Evolutionary conservation across 2,797 vertebrate species (phyloP).

Genomic region (Cyprinodon diabolis): DNA sequence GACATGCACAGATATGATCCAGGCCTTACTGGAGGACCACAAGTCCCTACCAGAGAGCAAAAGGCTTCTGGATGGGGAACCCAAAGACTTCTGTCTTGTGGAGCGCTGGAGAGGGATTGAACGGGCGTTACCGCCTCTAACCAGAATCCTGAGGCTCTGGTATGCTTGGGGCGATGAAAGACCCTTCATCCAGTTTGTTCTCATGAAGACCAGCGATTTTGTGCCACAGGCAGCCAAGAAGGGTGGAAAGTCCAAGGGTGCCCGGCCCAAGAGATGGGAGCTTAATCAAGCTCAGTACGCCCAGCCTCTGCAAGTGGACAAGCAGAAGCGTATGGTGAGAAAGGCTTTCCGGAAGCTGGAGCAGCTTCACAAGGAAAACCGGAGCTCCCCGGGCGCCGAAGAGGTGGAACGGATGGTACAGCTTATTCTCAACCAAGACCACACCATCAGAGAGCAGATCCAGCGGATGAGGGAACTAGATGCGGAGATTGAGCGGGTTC

Average conservation of each 20-base stretch:
- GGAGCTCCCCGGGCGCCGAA: constrained; percentile 72
- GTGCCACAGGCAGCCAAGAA: constrained; percentile 84
- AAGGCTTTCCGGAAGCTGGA: constrained; percentile 96
- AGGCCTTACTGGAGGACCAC: constrained; percentile 93
- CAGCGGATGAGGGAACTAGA: constrained; percentile 89
- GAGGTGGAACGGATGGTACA: constrained; percentile 90
- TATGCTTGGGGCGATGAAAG: constrained; percentile 93
- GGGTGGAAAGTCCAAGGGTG: constrained; percentile 60
- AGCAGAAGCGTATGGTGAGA: constrained; percentile 92
- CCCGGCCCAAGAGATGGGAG: constrained; percentile 82
- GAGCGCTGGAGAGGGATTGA: constrained; percentile 95
- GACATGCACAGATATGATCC: constrained; percentile 89
- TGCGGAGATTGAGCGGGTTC: constrained; percentile 85
- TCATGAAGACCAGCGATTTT: constrained; percentile 89
- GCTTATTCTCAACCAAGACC: constrained; percentile 92
- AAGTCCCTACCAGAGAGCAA: constrained; percentile 83
- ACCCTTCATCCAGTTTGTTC: constrained; percentile 87
- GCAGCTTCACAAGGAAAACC: constrained; percentile 87
- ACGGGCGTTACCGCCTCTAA: constrained; percentile 89
- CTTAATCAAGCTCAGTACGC: constrained; percentile 81
- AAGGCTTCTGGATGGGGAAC: constrained; percentile 85
- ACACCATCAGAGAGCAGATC: constrained; percentile 92
- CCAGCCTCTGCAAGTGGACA: constrained; percentile 86
- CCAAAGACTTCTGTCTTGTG: constrained; percentile 91
- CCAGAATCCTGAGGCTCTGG: constrained; percentile 93